Evolutionary conservation across 2,113 vertebrate genomes (phyloP).

Genomic region (Turdus rufiventris): DNA sequence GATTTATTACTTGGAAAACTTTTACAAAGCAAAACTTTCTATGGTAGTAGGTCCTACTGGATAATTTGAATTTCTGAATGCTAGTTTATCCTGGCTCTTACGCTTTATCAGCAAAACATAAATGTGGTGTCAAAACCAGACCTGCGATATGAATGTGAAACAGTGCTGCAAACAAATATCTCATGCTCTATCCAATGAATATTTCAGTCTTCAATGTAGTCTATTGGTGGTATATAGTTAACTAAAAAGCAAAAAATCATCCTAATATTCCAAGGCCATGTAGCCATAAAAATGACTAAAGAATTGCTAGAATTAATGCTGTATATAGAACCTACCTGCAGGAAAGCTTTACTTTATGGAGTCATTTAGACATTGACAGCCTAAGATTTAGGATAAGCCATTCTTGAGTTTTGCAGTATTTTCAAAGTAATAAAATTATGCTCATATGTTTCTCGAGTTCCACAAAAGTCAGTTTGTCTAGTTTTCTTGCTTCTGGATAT

Average conservation of each 20-base stretch:
- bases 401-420: neutral
- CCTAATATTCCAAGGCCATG: neutral
- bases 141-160: neutral
- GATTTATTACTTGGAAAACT: neutral
- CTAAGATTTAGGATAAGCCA: neutral
- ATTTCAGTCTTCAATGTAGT: neutral
- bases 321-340: neutral
- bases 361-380: conserved; percentile 5
- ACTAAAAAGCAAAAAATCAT: neutral
- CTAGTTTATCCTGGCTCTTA: neutral
- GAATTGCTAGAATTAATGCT: neutral
- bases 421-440: conserved; percentile 33
- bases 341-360: conserved; percentile 4
- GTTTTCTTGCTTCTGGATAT: neutral
- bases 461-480: neutral
- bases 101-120: neutral
- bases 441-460: neutral
- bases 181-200: neutral
- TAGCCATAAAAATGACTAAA: neutral
- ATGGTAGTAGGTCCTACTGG: neutral
- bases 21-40: neutral
- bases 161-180: neutral
- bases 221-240: neutral
- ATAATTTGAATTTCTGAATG: neutral
- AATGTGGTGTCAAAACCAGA: neutral